Evolutionary conservation across 2,797 vertebrate species (phyloP).

Genomic region (Calcarius lapponicus): DNA sequence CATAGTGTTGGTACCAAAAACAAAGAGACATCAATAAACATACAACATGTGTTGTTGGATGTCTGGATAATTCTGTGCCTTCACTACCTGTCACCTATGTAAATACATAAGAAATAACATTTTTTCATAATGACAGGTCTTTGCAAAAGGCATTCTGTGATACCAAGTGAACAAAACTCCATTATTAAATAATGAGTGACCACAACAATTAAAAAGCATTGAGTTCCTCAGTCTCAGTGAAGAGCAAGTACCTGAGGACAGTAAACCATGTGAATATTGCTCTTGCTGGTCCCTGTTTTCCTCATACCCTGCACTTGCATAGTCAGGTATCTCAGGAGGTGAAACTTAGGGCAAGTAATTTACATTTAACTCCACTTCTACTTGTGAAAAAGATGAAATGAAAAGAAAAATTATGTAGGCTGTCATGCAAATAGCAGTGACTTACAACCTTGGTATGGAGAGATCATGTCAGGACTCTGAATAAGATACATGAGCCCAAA

Average conservation of each 20-base stretch:
- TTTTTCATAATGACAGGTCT: background rate
- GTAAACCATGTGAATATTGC: background rate
- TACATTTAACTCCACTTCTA: background rate
- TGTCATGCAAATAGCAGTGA: background rate
- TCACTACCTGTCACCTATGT: background rate
- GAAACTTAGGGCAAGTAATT: background rate
- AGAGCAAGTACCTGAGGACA: background rate
- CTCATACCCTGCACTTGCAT: background rate
- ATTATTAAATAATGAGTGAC: background rate
- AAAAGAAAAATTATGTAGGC: background rate
- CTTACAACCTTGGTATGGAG: background rate
- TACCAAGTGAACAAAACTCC: background rate
- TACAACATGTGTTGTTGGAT: accelerated
- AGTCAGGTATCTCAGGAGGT: background rate
- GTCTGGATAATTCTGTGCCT: background rate
- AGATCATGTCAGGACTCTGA: background rate
- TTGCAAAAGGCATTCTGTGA: background rate
- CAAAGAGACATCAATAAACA: background rate
- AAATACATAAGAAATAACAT: background rate
- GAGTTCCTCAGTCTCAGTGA: background rate
- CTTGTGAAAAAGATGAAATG: background rate
- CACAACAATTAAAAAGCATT: background rate
- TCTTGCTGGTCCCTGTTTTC: background rate
- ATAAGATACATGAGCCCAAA: background rate
- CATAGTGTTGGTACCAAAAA: background rate